Conservation (phyloP, 2,888 invertebrate species). For the Melanostoma mellinum region DNA sequence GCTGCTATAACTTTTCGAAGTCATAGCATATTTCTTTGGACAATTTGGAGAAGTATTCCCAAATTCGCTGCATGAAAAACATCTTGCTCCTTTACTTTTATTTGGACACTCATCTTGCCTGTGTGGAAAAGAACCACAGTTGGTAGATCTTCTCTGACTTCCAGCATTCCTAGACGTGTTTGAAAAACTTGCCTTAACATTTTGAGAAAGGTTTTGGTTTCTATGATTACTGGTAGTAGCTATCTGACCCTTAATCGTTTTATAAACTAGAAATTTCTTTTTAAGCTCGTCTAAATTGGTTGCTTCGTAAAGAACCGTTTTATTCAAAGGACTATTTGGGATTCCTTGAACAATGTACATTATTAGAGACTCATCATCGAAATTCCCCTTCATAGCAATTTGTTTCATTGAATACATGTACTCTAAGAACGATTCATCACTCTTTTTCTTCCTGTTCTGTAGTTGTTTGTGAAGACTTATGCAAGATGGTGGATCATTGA, state of each 20-base stretch:
- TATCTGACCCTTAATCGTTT: slow-evolving; percentile 23
- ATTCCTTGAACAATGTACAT: slow-evolving; percentile 46
- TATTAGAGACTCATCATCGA: slow-evolving; percentile 55
- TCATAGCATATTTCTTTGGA: slow-evolving; percentile 10
- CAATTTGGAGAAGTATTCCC: slow-evolving; percentile 42
- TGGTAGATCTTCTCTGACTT: slow-evolving; percentile 26
- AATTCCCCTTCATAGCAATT: slow-evolving; percentile 43
- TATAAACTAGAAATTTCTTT: slow-evolving; percentile 20
- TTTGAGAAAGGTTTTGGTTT: slow-evolving; percentile 1
- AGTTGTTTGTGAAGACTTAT: slow-evolving; percentile 45
- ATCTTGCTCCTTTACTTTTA: slow-evolving; percentile 38
- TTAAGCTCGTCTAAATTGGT: slow-evolving; percentile 29
- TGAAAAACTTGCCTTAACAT: not conserved
- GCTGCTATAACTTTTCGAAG: not conserved
- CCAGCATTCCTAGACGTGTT: not conserved
- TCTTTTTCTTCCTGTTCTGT: slow-evolving; percentile 30
- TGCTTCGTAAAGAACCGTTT: slow-evolving; percentile 37
- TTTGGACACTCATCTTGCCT: slow-evolving; percentile 23
- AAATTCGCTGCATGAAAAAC: slow-evolving; percentile 47
- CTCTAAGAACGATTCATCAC: slow-evolving; percentile 36
- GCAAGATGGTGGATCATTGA: slow-evolving; percentile 23
- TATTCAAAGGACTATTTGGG: slow-evolving; percentile 35
- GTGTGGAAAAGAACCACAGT: slow-evolving; percentile 50
- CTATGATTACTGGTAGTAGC: slow-evolving; percentile 2
- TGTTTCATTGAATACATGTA: slow-evolving; percentile 56